Evolutionary conservation across 2,888 invertebrate genomes (phyloP), one percentile per base, ranked within the genome.

Genomic region (Eugnorisma glareosa): DNA sequence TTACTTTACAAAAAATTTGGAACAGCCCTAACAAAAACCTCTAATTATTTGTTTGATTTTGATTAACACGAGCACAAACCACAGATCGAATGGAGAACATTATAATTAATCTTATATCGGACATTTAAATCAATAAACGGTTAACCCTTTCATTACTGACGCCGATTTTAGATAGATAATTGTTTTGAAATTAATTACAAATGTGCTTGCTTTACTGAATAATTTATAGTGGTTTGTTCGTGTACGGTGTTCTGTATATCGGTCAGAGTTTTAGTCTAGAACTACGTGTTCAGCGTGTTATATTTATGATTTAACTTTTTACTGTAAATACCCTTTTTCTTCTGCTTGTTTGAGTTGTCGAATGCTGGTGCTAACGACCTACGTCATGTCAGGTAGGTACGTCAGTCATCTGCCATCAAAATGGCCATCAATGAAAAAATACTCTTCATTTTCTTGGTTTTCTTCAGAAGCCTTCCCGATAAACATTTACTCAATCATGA

Each of bases 41-140:
- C 54, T 68, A 78, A 74, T 77, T 51, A 79, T 73, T 81, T 61
- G 31, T 72, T 68, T 51, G 57, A 35, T 63, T 79, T 72, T 70
- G 59, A 79, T 75, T 70, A 69, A 84, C n/a, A 76, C 51, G 10
- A 21, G 45, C 28, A 69, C 59, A 73, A 67, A 66, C 82, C 75
- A 67, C 70, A 63, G 57, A 73, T 73, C 37, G n/a, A 28, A 7
- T 67, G 70, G 43, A 48, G 67, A 79, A 79, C 64, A 61, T 71
- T 72, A 63, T 79, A 75, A 79, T 87, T 81, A 79, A 86, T 81
- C 57, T 37, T 57, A 85, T 78, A 81, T 82, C 77, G 86, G 75
- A 85, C 77, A 86, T 84, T 86, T 82, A 84, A 84, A 87, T 88
- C 85, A 89, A 90, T 89, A 86, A 86, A 79, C 77, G 54, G 59